A percentile compares a stretch with the other conserved stretches of the same genome.
Conservation (phyloP, 2,797 vertebrate genomes). For the Orientallactaga sibirica region DNA sequence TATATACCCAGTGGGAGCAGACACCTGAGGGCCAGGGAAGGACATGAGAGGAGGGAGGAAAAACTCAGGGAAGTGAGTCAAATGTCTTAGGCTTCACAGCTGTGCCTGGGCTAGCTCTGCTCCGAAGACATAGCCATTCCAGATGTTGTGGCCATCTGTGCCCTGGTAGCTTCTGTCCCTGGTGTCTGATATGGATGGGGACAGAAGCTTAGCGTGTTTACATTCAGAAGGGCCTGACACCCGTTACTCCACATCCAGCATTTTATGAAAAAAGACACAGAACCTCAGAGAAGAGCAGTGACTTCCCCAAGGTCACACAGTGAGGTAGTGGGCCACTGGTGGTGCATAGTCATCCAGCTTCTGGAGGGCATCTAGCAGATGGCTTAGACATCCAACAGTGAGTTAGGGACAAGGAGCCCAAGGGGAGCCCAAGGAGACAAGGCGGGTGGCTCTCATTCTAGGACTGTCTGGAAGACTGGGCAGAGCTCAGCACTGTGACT, state of each 20-base stretch:
- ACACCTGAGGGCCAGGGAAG: neutral
- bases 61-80: neutral
- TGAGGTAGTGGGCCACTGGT: neutral
- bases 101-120: neutral
- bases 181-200: neutral
- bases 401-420: neutral
- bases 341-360: neutral
- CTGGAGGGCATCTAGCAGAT: neutral
- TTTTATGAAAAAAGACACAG: conserved; percentile 6
- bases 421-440: conserved; percentile 38
- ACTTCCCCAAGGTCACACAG: conserved; percentile 39
- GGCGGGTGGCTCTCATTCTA: neutral
- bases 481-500: conserved; percentile 77
- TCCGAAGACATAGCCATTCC: neutral
- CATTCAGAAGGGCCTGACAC: neutral
- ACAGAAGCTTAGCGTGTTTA: neutral
- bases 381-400: neutral
- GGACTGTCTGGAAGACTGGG: neutral
- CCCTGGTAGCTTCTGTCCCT: neutral
- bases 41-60: neutral
- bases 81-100: neutral
- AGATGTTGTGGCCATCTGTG: neutral
- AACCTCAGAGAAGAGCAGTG: conserved; percentile 52
- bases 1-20: neutral
- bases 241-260: neutral